Evolutionary conservation across 2,888 invertebrate species (phyloP).

Genomic region (Sialis fuliginosa): DNA sequence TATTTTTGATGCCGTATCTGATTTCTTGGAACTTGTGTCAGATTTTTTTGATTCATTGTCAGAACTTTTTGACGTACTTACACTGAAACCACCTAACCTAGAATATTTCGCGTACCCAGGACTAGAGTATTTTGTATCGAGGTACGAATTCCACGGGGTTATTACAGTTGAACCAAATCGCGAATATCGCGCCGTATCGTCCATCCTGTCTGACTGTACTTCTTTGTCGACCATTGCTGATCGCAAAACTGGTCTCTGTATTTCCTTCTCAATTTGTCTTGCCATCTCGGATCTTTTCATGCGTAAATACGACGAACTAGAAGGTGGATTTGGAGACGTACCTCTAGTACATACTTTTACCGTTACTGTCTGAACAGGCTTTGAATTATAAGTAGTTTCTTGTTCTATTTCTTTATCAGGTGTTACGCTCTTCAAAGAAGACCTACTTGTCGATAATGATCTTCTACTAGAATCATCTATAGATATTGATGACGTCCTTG

Average conservation of each 20-base stretch:
- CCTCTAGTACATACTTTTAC: constrained; percentile 52
- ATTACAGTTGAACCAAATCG: constrained; percentile 36
- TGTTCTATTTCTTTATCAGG: not conserved
- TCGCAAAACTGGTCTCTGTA: constrained; percentile 37
- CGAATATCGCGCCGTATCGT: constrained; percentile 47
- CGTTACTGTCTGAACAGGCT: constrained; percentile 23
- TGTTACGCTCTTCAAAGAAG: not conserved
- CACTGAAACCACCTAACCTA: not conserved
- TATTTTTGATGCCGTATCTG: constrained; percentile 1
- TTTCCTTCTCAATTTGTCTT: constrained; percentile 50
- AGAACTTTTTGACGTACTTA: not conserved
- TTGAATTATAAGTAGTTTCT: not conserved
- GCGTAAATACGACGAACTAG: constrained; percentile 39
- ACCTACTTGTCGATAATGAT: not conserved
- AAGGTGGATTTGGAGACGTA: constrained; percentile 62
- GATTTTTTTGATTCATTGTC: not conserved
- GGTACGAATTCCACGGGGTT: constrained; percentile 45
- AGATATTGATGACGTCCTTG: not conserved
- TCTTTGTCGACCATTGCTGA: constrained; percentile 47
- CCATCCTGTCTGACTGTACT: constrained; percentile 54
- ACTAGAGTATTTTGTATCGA: constrained; percentile 30
- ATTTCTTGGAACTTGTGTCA: constrained; percentile 4
- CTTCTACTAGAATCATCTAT: not conserved
- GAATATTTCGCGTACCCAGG: constrained; percentile 12
- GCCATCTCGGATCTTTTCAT: constrained; percentile 54